Conservation (phyloP, 2,888 invertebrate genomes). For the Lepetodrilus schrolli region DNA sequence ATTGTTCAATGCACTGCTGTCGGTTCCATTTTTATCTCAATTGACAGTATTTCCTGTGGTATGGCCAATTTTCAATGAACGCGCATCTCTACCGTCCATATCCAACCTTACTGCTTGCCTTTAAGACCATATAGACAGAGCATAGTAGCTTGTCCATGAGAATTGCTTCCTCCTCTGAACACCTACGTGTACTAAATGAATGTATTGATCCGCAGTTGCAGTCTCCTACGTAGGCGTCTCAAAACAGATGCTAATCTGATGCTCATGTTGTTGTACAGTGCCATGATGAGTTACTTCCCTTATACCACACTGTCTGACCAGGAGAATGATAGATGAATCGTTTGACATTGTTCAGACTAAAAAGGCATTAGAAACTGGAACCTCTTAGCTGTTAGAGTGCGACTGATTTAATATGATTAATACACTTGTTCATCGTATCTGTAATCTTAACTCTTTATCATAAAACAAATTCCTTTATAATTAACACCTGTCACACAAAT, state of each 20-base stretch:
- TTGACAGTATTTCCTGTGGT: not conserved
- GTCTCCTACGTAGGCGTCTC: constrained; percentile 17
- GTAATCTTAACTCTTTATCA: no score
- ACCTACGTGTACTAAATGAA: no score
- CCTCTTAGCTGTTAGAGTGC: no score
- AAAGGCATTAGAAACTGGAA: not conserved
- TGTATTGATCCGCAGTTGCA: not conserved
- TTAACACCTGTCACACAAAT: no score
- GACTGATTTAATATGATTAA: no score
- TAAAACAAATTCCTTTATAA: no score
- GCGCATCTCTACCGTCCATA: not conserved
- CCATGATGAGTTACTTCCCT: not conserved
- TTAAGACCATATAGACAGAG: no score
- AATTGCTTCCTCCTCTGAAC: no score
- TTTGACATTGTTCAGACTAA: not conserved
- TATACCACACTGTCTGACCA: not conserved
- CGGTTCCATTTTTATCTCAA: not conserved
- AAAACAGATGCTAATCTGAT: constrained; percentile 22
- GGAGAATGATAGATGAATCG: not conserved
- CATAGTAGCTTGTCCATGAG: no score
- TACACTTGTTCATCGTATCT: no score
- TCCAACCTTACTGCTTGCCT: no score
- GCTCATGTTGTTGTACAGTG: constrained; percentile 8
- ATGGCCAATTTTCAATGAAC: not conserved
- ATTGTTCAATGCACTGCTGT: not conserved